Evolutionary conservation across 2,888 invertebrate species (phyloP), one percentile per base, ranked within the genome.

Genomic region (Drosophila kambysellisi): DNA sequence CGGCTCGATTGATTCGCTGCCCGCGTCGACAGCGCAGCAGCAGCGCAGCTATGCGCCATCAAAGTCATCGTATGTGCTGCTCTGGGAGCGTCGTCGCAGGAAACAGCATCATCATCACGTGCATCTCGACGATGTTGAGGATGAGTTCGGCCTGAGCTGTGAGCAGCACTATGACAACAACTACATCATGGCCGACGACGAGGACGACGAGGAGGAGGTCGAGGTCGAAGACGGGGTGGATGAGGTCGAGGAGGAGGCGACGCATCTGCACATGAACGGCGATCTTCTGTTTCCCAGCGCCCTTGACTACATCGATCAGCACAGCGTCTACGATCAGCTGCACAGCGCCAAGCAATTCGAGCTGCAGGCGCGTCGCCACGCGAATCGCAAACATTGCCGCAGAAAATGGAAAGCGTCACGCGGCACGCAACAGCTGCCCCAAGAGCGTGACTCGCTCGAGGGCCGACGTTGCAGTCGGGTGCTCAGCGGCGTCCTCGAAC

Each of bases 301-400:
- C 2, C 66, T 83, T 17, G 90, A 84, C 51, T 89, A 74, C 32
- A 82, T 83, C 54, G 85, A 82, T 43, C 78, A 74, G 70, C 74
- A 79, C 17, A 86, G 83, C 32, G 82, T 81, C 57, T 91, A 89
- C 53, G 89, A 92, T 32, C 79, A 83, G 68, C 48, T 79, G 58
- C 83, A 81, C 50, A 88, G 85, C 74, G 82, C 80, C 62, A 91
- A 91, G 65, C 91, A 92, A 58, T 92, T 91, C 57, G 91, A 92
- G 65, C 62, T 91, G 76, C 88, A 88, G 67, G 71, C 86, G 39
- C 80, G 90, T 17, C 86, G 91, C 0, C 91, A 89, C n/a, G 82
- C 87, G 3, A 91, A 90, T 20, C 90, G 92, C 4, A 92, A 92
- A 65, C 92, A 91, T 73, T 92, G 91, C 74, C 91, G 92, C 51